Evolutionary conservation across 2,113 vertebrate species (phyloP).

Genomic region (Platysternon megacephalum): DNA sequence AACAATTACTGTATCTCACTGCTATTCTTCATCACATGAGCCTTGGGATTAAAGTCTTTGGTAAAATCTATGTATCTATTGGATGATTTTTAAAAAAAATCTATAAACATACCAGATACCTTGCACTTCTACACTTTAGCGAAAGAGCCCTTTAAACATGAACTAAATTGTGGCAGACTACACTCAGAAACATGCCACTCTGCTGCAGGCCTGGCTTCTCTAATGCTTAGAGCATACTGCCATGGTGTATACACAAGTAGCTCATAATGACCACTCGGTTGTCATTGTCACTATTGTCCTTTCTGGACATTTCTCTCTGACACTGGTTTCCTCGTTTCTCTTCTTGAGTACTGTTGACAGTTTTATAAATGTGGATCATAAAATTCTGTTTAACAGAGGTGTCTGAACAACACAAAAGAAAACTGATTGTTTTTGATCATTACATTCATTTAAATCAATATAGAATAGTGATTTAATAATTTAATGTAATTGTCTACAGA

Average conservation of each 20-base stretch:
- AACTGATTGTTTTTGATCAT: background rate
- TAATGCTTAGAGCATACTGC: background rate
- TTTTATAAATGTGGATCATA: constrained; percentile 34
- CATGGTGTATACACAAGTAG: background rate
- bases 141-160: background rate
- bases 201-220: background rate
- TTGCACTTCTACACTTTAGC: background rate
- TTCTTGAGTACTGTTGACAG: background rate
- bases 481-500: constrained; percentile 42
- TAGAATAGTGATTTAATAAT: constrained; percentile 41
- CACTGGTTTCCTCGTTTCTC: background rate
- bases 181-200: fast-evolving
- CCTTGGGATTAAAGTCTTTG: background rate
- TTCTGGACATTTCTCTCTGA: background rate
- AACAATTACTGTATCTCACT: background rate
- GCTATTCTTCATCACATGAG: background rate
- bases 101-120: fast-evolving
- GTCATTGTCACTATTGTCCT: background rate
- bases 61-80: background rate
- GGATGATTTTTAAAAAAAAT: background rate
- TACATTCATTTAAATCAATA: background rate
- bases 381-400: constrained; percentile 13
- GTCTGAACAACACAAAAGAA: background rate
- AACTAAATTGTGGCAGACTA: background rate
- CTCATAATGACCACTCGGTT: background rate